Evolutionary conservation across 1,140 invertebrate species (phyloP), one percentile per base, ranked within the genome.

Genomic region (Plectrocnemia conspersa): DNA sequence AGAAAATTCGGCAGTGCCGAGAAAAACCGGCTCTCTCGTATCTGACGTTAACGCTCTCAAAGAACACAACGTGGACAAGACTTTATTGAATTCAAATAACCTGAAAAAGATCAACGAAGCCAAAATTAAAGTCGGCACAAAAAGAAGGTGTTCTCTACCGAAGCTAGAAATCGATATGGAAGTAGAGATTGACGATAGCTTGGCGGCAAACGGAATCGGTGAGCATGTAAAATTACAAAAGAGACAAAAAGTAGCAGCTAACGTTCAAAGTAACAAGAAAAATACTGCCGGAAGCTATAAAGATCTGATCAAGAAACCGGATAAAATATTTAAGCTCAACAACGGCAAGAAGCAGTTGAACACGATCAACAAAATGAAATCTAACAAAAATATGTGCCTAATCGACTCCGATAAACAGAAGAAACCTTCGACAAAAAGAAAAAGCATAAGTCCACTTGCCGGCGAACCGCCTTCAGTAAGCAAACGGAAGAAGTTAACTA

Each of bases 241-340:
- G 64, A 70, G 77, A 46, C 72, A 77, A 57, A 80, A 80, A 63
- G 67, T 78, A 77, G 74, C 3, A 77, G 74, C 3, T 65, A 74
- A 23, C 68, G 71, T 47, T 54, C 47, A 52, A 13, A 35, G 25
- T 5, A 56, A 54, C 49, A 52, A 56, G 22, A 42, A 9, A n/a
- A 41, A 16, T 1, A 9, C n/a, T 0, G 63, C 50, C 11, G 65
- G 69, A 36, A 71, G 66, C 38, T 73, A 73, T 57, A 74, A 73
- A 56, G 68, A 68, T 56, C 61, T 71, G 16, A 71, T 73, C 2
- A 72, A 69, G 53, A 74, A 71, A 59, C 65, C 66, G 32, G 65
- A 55, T 18, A 66, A 64, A 16, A 50, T 54, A 15, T 64, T 73
- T 10, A 69, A 68, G 59, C 67, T 73, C 4, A 69, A 67, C 45